A percentile compares a stretch with the other conserved stretches of the same genome.
phyloP scores from a whole-genome alignment of 2,113 vertebrate species.

The Pomatorhinus ruficollis region DNA sequence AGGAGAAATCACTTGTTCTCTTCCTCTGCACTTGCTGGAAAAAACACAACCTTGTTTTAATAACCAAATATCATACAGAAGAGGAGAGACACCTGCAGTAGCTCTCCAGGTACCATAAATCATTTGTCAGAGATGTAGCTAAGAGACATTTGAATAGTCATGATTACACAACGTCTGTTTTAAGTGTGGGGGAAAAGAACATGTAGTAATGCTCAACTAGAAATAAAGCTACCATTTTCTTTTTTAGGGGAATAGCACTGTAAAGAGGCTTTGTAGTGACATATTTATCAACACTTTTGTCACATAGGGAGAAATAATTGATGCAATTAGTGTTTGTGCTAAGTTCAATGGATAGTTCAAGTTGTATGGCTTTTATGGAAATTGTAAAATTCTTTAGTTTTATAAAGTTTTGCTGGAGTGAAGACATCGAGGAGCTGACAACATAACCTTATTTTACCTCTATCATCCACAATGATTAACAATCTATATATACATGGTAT shows the following conservation, averaged over 20 bases:
- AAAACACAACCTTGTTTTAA: background rate
- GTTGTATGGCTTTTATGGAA: background rate
- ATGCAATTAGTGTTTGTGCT: background rate
- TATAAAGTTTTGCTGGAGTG: background rate
- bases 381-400: background rate
- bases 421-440: background rate
- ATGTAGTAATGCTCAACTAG: background rate
- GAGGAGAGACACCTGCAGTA: background rate
- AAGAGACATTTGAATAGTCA: background rate
- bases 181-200: background rate
- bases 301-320: background rate
- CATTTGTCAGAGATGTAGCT: background rate
- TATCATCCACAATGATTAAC: background rate
- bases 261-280: background rate
- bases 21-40: background rate
- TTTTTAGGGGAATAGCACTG: background rate
- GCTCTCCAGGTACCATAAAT: background rate
- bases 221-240: background rate
- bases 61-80: background rate
- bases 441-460: background rate
- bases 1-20: background rate
- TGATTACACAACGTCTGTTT: background rate
- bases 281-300: background rate
- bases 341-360: background rate
- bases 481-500: rapidly evolving